phyloP scores from a whole-genome alignment of 2,797 vertebrate genomes.

The Podarcis lilfordi region DNA sequence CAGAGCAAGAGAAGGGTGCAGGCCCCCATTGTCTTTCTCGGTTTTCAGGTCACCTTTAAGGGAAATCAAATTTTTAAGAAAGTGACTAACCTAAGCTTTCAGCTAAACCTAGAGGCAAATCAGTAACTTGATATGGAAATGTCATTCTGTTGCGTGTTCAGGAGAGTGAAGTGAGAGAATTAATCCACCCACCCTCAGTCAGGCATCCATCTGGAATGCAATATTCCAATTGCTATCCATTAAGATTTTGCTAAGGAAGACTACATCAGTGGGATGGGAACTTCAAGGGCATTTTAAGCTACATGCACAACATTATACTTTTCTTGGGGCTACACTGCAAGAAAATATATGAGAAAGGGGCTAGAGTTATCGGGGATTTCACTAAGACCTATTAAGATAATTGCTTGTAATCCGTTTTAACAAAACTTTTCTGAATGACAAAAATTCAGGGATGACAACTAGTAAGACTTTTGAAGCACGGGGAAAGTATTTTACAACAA shows the following conservation, averaged over 20 bases:
- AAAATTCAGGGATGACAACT: background rate
- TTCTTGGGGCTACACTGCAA: background rate
- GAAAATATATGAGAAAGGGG: background rate
- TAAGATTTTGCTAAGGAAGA: constrained; percentile 32
- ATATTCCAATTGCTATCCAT: background rate
- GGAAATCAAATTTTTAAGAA: constrained; percentile 34
- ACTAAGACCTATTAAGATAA: background rate
- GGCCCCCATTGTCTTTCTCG: constrained; percentile 14
- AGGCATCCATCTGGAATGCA: constrained; percentile 16
- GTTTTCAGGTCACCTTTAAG: constrained; percentile 19
- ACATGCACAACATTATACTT: background rate
- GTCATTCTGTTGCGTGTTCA: constrained; percentile 31
- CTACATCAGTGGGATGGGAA: background rate
- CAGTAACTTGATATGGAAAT: constrained; percentile 31
- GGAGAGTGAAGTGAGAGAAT: constrained; percentile 19
- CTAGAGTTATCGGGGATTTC: background rate
- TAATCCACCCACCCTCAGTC: constrained; percentile 20
- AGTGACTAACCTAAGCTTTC: constrained; percentile 32
- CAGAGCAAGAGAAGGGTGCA: background rate
- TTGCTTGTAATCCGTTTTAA: background rate
- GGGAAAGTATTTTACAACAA: background rate
- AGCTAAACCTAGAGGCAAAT: constrained; percentile 23
- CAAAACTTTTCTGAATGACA: background rate
- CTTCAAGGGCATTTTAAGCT: constrained; percentile 11
- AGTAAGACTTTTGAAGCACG: background rate